Evolutionary conservation across 2,888 invertebrate species (phyloP), one percentile per base, ranked within the genome.

Genomic region (Apocheima hispidaria): DNA sequence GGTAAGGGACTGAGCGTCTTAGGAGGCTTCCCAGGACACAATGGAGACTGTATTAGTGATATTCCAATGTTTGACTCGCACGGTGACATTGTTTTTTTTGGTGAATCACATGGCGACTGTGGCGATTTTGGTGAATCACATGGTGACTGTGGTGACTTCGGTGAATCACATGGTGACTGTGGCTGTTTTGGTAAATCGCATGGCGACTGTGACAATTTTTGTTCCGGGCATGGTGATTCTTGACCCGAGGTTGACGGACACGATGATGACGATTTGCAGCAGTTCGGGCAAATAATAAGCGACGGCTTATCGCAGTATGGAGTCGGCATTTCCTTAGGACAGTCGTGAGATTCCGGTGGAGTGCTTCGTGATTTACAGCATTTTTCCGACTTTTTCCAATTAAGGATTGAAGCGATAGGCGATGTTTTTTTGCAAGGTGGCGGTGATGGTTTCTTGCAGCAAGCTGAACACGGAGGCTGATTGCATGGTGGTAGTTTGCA

Each of bases 231-330:
- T 20, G 38, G 38, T 12, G 40, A 38, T 18, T 38, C 18, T 38
- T 1, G 9, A 18, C 18, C 7, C 9, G 12, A 16, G 6, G 36
- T 10, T 7, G 43, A 26, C 5, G 4, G 2, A 26, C 14, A 12
- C 26, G 43, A 44, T 10, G 30, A 30, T 3, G 30, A 33, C n/a
- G 46, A 46, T 30, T 30, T 18, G 20, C 46, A 46, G 18, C 46
- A 46, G 20, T n/a, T 30, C 3, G n/a, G 28, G 18, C 46, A 30
- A 12, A n/a, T 18, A 12, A 2, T 6, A n/a, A 2, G n/a, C 12
- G 44, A 14, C 14, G 20, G 30, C 2, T 30, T 7, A 12, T 18
- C 20, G 3, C 20, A 46, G 14, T 20, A 20, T 30, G 16, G 4
- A 30, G 0, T 9, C 4, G 10, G 2, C 7, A 9, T 14, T 44